Base-by-base conservation (phyloP, 2,888 invertebrate species). In the Chaetoderma sp. region DNA sequence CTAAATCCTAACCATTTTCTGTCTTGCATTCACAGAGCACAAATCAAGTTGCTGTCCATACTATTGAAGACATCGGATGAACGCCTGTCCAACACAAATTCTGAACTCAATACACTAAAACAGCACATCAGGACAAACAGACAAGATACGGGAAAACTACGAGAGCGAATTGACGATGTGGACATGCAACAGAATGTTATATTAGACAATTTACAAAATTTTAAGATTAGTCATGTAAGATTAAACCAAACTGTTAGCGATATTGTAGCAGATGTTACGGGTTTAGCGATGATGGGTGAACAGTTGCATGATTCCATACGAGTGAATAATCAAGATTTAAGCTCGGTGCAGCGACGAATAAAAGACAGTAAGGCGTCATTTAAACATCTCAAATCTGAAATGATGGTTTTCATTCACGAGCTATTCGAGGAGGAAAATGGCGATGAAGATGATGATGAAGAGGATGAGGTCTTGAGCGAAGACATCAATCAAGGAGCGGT, bases 361-460 rank as follows among this genome's bases (percentile, higher is more conserved):
- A 2, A 18, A 33, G 32, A 52, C 4, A 28, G 18, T 18, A 52
- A 52, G 32, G 13, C 52, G 13, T 16, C n/a, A 28, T 23, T 52
- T 6, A 52, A 52, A 23, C 52, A 52, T 52, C 16, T 52, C 8
- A 52, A 52, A 28, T 13, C 32, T 3, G 52, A 52, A 52, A n/a
- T 52, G 4, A 33, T 33, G 8, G 52, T 28, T 1, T 52, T 52
- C 32, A 52, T 52, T 52, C 28, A 52, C 4, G 28, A 28, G n/a
- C 32, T 28, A 10, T n/a, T 52, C 4, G 32, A 28, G n/a, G 52
- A 52, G 4, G 52, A 52, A n/a, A n/a, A n/a, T 30, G 52, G 32
- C 4, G 30, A 30, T 28, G 52, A 52, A 28, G 52, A 52, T 13
- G 3, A 27, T 4, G 21, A 13, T 4, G 52, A 30, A 4, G 4